These are phyloP conservation scores for Norana najaformis DNA, from an alignment of 2,888 invertebrate genomes.

Conservation along the genomic window DNA sequence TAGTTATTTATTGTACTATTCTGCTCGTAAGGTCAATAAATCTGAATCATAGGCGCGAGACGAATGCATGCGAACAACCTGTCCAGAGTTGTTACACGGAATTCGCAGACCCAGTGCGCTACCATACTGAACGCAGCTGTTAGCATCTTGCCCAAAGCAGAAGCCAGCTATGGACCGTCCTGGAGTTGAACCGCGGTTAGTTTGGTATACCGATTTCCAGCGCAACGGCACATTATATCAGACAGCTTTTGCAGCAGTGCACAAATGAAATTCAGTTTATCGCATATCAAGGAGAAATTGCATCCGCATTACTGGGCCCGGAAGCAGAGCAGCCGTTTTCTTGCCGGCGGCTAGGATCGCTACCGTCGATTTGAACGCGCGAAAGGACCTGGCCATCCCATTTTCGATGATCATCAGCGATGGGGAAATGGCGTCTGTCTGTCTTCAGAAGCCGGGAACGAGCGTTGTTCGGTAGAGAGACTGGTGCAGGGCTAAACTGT, in stretches of 20 bases:
- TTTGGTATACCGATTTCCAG: neutral
- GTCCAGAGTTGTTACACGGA: neutral
- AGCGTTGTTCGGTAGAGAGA: slow-evolving; percentile 25
- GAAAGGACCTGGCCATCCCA: neutral
- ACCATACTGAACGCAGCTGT: too few relatives aligned
- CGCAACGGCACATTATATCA: too few relatives aligned
- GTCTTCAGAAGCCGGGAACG: slow-evolving; percentile 29
- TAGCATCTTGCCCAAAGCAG: too few relatives aligned
- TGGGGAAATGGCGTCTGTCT: neutral
- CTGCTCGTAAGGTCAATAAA: neutral
- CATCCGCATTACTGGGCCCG: neutral
- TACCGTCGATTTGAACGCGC: neutral
- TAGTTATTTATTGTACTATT: neutral
- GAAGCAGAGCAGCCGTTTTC: neutral
- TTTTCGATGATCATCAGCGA: neutral
- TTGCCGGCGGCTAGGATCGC: neutral
- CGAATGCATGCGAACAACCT: neutral
- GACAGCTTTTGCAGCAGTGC: neutral
- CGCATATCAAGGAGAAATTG: neutral
- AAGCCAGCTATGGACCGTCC: neutral
- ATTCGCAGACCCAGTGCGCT: too few relatives aligned
- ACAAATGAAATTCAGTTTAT: neutral
- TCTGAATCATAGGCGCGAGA: neutral
- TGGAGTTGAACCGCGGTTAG: neutral
- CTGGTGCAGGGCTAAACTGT: slow-evolving; percentile 17